Percentiles rank a stretch among this genome's conserved stretches.
Conservation (phyloP, 2,797 vertebrate genomes). For the Lepus oiostolus region DNA sequence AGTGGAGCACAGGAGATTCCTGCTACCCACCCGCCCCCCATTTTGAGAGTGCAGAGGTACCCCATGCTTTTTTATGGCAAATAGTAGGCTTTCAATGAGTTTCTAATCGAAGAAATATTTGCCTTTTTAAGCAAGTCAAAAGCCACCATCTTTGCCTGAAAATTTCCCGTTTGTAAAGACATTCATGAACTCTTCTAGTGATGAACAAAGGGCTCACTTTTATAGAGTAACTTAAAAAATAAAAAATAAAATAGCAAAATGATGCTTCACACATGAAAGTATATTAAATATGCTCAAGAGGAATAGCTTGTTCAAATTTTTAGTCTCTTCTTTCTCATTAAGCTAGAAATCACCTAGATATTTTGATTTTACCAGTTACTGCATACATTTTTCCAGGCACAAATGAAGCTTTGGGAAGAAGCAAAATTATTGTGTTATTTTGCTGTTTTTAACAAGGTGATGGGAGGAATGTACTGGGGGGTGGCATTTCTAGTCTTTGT, state of each 20-base stretch:
- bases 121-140: slow-evolving; percentile 36
- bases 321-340: not conserved
- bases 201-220: not conserved
- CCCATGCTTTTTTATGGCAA: not conserved
- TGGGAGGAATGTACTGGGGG: slow-evolving; percentile 57
- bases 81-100: not conserved
- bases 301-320: slow-evolving; percentile 15
- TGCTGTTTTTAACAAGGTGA: not conserved
- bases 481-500: slow-evolving; percentile 31
- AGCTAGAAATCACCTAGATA: slow-evolving; percentile 41
- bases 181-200: slow-evolving; percentile 12
- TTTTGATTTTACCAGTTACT: not conserved
- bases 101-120: slow-evolving; percentile 41
- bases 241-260: not conserved
- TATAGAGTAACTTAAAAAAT: not conserved
- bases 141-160: slow-evolving; percentile 47
- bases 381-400: slow-evolving; percentile 32
- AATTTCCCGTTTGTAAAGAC: slow-evolving; percentile 40
- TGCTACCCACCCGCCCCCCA: fast-evolving
- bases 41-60: slow-evolving; percentile 13
- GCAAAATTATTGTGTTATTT: not conserved
- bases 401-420: slow-evolving; percentile 44
- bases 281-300: slow-evolving; percentile 38
- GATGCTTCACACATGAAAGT: slow-evolving; percentile 11
- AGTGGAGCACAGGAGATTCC: not conserved